These are phyloP conservation scores for Clusia tigrina DNA, from an alignment of 2,888 invertebrate species.

Conservation along the genomic window DNA sequence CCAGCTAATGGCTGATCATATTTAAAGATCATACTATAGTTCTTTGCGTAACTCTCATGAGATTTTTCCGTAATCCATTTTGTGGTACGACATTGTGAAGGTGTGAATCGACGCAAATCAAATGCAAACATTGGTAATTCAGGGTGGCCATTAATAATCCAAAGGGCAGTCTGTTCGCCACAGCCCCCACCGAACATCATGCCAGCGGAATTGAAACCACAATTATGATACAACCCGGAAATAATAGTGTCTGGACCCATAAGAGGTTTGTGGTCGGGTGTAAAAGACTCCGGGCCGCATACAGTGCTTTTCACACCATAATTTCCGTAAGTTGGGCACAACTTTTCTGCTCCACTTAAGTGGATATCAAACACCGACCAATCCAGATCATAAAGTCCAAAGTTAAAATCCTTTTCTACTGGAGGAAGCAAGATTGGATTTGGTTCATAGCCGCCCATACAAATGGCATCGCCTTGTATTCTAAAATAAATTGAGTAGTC, in stretches of 20 bases:
- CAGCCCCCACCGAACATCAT: conserved; percentile 93
- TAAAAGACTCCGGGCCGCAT: conserved; percentile 92
- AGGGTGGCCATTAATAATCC: conserved; percentile 85
- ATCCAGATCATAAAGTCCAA: conserved; percentile 85
- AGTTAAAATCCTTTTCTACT: conserved; percentile 80
- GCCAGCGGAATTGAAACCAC: conserved; percentile 90
- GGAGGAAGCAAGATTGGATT: conserved; percentile 84
- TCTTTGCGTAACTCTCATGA: conserved; percentile 89
- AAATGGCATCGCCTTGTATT: conserved; percentile 82
- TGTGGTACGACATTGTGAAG: conserved; percentile 73
- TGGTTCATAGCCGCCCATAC: conserved; percentile 86
- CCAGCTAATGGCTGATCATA: conserved; percentile 85
- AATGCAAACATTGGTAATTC: conserved; percentile 85
- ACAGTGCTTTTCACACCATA: conserved; percentile 84
- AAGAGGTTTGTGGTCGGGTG: conserved; percentile 89
- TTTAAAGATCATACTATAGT: conserved; percentile 83
- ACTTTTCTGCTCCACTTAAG: conserved; percentile 73
- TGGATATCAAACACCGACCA: conserved; percentile 85
- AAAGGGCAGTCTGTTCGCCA: conserved; percentile 83
- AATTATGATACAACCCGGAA: conserved; percentile 81
- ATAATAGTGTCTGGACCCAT: conserved; percentile 78
- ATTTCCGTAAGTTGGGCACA: conserved; percentile 78
- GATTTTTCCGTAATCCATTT: conserved; percentile 83
- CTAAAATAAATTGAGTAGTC: conserved; percentile 84
- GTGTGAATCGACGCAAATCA: conserved; percentile 84